Percentiles rank a stretch among this genome's conserved stretches.
Conservation (phyloP, 2,113 vertebrate genomes). For the Burhinus bistriatus region DNA sequence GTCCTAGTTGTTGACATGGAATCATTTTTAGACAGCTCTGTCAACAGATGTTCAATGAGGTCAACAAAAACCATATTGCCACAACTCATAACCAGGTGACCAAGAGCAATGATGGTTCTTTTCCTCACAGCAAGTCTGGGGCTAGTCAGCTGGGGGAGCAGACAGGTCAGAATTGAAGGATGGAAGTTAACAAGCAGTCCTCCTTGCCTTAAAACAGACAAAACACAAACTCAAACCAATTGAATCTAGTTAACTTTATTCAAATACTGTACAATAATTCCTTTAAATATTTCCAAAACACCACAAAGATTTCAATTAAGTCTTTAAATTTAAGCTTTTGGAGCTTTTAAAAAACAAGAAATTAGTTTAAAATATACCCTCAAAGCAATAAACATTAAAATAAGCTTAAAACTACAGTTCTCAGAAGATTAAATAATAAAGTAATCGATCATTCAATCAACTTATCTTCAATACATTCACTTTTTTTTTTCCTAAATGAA, state of each 20-base stretch:
- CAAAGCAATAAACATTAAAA: neutral
- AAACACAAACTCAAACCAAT: slow-evolving; percentile 68
- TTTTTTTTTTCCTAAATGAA: neutral
- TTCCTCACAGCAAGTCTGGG: slow-evolving; percentile 97
- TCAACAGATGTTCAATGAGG: slow-evolving; percentile 95
- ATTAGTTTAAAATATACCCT: neutral
- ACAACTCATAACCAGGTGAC: slow-evolving; percentile 98
- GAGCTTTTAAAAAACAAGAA: neutral
- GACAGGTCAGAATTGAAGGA: slow-evolving; percentile 97
- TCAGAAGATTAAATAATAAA: neutral
- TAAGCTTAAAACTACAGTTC: neutral
- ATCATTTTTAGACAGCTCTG: slow-evolving; percentile 95
- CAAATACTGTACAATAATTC: slow-evolving; percentile 5
- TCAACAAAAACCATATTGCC: slow-evolving; percentile 98
- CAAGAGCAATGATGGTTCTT: slow-evolving; percentile 99
- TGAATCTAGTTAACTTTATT: slow-evolving; percentile 39
- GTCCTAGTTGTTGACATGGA: slow-evolving; percentile 99
- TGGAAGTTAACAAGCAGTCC: slow-evolving; percentile 98
- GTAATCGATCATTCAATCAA: neutral
- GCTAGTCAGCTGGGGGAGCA: slow-evolving; percentile 97
- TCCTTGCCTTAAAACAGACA: slow-evolving; percentile 89
- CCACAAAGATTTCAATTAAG: neutral
- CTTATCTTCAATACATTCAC: neutral
- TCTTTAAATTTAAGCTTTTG: neutral
- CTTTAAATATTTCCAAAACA: neutral